Conservation (phyloP, 1,140 invertebrate genomes). For the Heliconius eleuchia region DNA sequence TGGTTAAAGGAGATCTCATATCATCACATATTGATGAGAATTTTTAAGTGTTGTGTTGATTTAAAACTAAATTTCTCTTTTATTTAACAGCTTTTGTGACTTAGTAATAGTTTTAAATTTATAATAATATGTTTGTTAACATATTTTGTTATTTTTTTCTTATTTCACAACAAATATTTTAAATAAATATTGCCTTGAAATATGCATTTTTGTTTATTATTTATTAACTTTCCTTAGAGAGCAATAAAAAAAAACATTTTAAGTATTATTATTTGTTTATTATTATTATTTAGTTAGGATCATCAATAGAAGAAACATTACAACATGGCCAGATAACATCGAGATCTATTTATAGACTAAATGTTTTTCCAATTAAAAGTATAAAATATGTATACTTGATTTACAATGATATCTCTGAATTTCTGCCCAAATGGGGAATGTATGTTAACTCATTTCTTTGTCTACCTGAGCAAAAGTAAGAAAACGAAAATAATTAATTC, state of each 20-base stretch:
- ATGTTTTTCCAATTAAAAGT: neutral
- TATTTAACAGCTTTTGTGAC: slow-evolving; percentile 61
- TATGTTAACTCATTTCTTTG: neutral
- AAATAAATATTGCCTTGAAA: slow-evolving; percentile 74
- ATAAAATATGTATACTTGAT: neutral
- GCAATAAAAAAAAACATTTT: too few relatives aligned
- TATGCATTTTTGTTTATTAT: slow-evolving; percentile 23
- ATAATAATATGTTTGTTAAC: slow-evolving; percentile 67
- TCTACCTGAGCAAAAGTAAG: neutral
- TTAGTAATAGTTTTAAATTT: slow-evolving; percentile 50
- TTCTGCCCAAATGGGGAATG: neutral
- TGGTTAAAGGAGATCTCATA: slow-evolving; percentile 58
- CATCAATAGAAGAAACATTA: too few relatives aligned
- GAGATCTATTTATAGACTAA: too few relatives aligned
- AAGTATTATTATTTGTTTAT: neutral
- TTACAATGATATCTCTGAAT: neutral
- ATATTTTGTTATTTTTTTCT: slow-evolving; percentile 75
- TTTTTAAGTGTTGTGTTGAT: slow-evolving; percentile 21
- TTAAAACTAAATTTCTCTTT: slow-evolving; percentile 17
- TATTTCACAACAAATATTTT: slow-evolving; percentile 71
- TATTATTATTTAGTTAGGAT: too few relatives aligned
- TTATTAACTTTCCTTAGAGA: neutral
- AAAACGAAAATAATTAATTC: too few relatives aligned
- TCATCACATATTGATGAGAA: slow-evolving; percentile 35
- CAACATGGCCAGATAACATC: too few relatives aligned